Percentiles rank a stretch among this genome's conserved stretches.
Evolutionary conservation across 2,113 vertebrate species (phyloP).

Genomic region (Etheostoma cragini): DNA sequence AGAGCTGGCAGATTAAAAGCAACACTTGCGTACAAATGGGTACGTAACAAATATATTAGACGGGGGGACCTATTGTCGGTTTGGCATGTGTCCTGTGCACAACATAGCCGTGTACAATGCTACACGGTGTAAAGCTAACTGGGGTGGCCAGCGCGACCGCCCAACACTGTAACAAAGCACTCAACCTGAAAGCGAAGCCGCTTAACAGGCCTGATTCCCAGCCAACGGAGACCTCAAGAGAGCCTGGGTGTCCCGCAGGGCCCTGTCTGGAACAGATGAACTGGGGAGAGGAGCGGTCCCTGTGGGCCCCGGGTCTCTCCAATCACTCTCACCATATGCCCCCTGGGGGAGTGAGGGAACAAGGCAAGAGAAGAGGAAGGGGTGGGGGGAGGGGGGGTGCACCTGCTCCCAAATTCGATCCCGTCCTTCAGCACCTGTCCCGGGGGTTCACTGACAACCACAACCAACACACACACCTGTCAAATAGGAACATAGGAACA

Average conservation of each 20-base stretch:
- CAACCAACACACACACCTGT: conserved; percentile 64
- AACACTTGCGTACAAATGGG: conserved; percentile 43
- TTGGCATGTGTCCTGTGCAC: conserved; percentile 35
- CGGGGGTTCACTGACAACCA: conserved; percentile 59
- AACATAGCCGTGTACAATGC: conserved; percentile 7
- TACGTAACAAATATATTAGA: conserved; percentile 48
- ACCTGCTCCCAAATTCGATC: conserved; percentile 80
- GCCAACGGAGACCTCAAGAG: conserved; percentile 67
- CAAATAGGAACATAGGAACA: conserved; percentile 68
- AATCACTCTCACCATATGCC: conserved; percentile 82
- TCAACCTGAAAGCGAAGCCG: conserved; percentile 65
- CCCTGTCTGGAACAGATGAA: conserved; percentile 81
- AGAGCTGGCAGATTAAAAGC: conserved; percentile 47
- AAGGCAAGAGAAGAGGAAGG: conserved; percentile 44
- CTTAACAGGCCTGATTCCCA: conserved; percentile 70
- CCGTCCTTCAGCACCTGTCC: conserved; percentile 78
- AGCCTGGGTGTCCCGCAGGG: conserved; percentile 68
- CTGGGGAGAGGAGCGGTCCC: conserved; percentile 74
- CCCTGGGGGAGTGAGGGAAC: conserved; percentile 68
- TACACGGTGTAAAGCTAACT: conserved; percentile 49
- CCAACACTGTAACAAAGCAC: conserved; percentile 66
- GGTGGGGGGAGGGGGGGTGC: conserved; percentile 46
- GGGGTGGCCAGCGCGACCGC: conserved; percentile 42
- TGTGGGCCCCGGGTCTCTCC: conserved; percentile 65
- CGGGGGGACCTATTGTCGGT: conserved; percentile 46